Evolutionary conservation across 2,888 invertebrate species (phyloP).

Genomic region (Lepidochitona cinerea): DNA sequence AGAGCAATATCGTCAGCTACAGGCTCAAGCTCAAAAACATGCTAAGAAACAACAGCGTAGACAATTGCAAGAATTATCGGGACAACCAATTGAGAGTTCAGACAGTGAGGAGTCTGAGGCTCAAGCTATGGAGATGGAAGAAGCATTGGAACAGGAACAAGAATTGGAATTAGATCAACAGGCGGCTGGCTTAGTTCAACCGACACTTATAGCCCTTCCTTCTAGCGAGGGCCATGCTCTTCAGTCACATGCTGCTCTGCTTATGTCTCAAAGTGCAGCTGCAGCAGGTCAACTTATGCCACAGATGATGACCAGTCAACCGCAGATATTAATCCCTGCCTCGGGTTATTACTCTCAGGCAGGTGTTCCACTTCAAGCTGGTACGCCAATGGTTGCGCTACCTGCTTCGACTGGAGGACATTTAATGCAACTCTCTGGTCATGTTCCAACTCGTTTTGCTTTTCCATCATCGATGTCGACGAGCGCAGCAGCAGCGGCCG

Average conservation of each 20-base stretch:
- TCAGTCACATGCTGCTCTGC: slow-evolving; percentile 37
- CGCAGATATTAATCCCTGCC: slow-evolving; percentile 14
- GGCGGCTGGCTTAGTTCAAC: neutral
- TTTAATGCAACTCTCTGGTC: neutral
- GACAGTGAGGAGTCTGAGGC: slow-evolving; percentile 33
- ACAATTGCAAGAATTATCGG: slow-evolving; percentile 73
- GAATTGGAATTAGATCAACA: slow-evolving; percentile 9
- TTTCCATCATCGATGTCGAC: slow-evolving; percentile 25
- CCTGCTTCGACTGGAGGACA: slow-evolving; percentile 18
- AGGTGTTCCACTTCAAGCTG: slow-evolving; percentile 53
- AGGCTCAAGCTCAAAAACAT: slow-evolving; percentile 83
- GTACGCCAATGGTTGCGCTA: slow-evolving; percentile 54
- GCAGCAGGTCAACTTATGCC: slow-evolving; percentile 43
- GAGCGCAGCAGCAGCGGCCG: slow-evolving; percentile 32
- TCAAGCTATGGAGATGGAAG: slow-evolving; percentile 22
- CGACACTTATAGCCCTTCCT: slow-evolving; percentile 33
- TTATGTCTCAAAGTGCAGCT: slow-evolving; percentile 41
- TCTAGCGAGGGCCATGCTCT: slow-evolving; percentile 15
- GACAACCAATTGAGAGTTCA: slow-evolving; percentile 43
- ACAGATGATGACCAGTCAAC: slow-evolving; percentile 23
- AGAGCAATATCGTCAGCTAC: slow-evolving; percentile 63
- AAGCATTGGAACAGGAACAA: slow-evolving; percentile 6
- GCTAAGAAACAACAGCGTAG: slow-evolving; percentile 80
- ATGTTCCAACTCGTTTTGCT: neutral
- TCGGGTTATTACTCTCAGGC: slow-evolving; percentile 29